A percentile compares a stretch with the other conserved stretches of the same genome.
Evolutionary conservation across 2,888 invertebrate genomes (phyloP).

Genomic region (Amblyteles armatorius): DNA sequence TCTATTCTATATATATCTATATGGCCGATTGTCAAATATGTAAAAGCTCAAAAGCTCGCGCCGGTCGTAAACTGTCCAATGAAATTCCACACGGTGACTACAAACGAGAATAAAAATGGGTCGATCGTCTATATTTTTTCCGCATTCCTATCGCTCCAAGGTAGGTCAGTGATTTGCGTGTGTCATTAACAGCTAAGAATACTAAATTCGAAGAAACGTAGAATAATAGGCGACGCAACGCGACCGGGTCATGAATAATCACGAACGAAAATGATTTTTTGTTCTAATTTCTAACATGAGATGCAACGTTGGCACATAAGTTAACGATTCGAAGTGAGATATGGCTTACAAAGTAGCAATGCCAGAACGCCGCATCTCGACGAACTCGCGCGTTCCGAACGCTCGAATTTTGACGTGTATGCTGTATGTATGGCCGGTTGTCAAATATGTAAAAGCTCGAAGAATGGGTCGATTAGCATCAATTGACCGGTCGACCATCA

Average conservation of each 20-base stretch:
- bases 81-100: too few species aligned
- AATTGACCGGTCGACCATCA: not conserved
- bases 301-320: not conserved
- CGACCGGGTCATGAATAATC: not conserved
- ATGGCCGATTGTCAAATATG: not conserved
- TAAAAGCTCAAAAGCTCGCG: not conserved
- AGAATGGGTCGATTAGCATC: not conserved
- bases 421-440: not conserved
- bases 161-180: not conserved
- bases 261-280: not conserved
- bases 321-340: not conserved
- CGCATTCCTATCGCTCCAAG: not conserved
- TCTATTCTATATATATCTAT: not conserved
- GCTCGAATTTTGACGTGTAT: not conserved
- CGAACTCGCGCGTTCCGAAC: not conserved
- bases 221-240: not conserved
- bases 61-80: too few species aligned
- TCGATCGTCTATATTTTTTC: not conserved
- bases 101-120: not conserved
- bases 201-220: not conserved
- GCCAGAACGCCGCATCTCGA: not conserved
- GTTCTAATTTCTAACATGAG: not conserved
- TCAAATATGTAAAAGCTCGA: slow-evolving; percentile 2
- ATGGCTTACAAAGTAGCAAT: not conserved
- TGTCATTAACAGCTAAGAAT: not conserved